Evolutionary conservation across 2,797 vertebrate genomes (phyloP), one percentile per base, ranked within the genome.

Genomic region (Propithecus perrieri): DNA sequence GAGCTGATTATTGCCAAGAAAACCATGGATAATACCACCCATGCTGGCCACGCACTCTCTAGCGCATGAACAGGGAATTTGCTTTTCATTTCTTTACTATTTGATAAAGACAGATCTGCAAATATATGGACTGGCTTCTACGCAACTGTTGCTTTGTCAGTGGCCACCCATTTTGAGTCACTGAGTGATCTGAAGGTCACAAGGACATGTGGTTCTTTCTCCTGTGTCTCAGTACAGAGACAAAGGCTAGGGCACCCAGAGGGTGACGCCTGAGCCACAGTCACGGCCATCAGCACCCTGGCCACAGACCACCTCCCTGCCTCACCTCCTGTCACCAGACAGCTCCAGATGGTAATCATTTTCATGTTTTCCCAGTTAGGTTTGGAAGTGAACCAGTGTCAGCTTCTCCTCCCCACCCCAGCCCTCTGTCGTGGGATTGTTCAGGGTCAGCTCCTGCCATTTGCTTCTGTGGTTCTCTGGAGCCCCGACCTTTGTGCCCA

Each of bases 301-400:
- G 59, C n/a, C 0, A 0, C 53, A 76, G 86, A 83, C 72, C 75
- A 46, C 95, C 83, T 84, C 59, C 53, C 71, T 0, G 10, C 53
- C 78, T 89, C 69, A 38, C 87, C 55, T 84, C 79, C 63, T 26
- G 0, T 85, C 84, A 96, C 81, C 38, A 41, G 78, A 38, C 26
- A 6, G 46, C 84, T 93, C 92, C 96, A 95, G 74, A 95, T 94
- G 95, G 95, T 85, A 97, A 89, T 71, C 61, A 96, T 97, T 98
- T 95, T 61, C 88, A 65, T 61, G 41, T 92, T 91, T 96, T 65
- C 63, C 85, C 92, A 86, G 74, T 85, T 83, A 95, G 85, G 84
- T 55, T 83, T 96, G 96, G 96, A 96, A 83, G 38, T 72, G 85
- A 92, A 90, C 78, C 89, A 94, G 46, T 75, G 80, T 94, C 88